phyloP scores from a whole-genome alignment of 1,140 invertebrate genomes.

The Idris sp. region DNA sequence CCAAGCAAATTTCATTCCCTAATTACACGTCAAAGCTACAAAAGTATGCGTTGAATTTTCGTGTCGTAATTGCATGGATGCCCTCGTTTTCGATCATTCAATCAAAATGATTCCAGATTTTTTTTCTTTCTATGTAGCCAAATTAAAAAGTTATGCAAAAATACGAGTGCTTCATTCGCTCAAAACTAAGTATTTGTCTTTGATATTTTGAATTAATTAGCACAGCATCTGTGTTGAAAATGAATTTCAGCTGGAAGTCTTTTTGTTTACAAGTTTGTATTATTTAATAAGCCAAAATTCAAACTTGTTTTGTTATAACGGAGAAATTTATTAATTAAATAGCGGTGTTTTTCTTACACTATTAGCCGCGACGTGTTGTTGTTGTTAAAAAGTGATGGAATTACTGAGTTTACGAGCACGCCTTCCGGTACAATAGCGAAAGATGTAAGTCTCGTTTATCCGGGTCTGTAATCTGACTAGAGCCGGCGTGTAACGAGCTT shows the following conservation, averaged over 20 bases:
- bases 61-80: background rate
- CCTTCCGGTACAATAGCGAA: constrained; percentile 46
- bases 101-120: too few species aligned
- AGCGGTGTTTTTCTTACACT: constrained; percentile 11
- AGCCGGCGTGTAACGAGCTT: constrained; percentile 56
- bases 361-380: constrained; percentile 31
- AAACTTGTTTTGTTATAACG: background rate
- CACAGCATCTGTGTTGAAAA: too few species aligned
- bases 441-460: constrained; percentile 57
- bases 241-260: too few species aligned
- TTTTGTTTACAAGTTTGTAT: constrained; percentile 1
- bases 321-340: constrained; percentile 22
- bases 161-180: too few species aligned
- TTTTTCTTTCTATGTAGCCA: too few species aligned
- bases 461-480: constrained; percentile 51
- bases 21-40: constrained; percentile 45
- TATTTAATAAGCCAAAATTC: too few species aligned
- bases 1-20: constrained; percentile 49
- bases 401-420: constrained; percentile 46
- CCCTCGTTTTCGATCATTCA: too few species aligned
- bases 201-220: too few species aligned
- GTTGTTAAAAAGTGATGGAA: constrained; percentile 48
- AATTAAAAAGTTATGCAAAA: too few species aligned
- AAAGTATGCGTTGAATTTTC: constrained; percentile 2
- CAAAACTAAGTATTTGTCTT: too few species aligned